These are phyloP conservation scores for Ptilorrhoa leucosticta DNA, from an alignment of 2,113 vertebrate genomes.

Conservation along the genomic window DNA sequence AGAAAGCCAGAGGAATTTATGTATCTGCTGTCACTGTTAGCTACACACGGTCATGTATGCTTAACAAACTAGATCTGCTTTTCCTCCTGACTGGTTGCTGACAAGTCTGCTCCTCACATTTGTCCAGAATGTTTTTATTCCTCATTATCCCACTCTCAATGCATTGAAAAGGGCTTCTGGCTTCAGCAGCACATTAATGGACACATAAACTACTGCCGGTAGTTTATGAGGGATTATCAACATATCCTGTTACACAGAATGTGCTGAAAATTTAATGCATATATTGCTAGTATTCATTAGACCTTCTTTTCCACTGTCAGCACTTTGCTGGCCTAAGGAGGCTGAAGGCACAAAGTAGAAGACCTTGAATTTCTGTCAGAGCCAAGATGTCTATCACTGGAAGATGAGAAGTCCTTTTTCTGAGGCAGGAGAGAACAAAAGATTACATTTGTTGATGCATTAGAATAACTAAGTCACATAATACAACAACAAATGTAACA, in stretches of 20 bases:
- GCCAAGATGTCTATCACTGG: neutral
- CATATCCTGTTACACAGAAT: neutral
- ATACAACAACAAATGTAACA: neutral
- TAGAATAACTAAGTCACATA: neutral
- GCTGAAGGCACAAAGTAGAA: neutral
- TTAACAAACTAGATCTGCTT: neutral
- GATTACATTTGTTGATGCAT: neutral
- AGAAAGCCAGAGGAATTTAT: neutral
- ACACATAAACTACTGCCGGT: neutral
- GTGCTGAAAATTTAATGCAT: neutral
- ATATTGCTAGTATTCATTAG: neutral
- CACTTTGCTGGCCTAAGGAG: neutral
- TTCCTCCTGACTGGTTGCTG: neutral
- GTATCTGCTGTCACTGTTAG: neutral
- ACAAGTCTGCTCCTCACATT: neutral
- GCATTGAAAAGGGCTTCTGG: neutral
- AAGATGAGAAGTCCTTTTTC: neutral
- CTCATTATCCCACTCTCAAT: neutral
- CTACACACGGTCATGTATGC: neutral
- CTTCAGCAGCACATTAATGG: neutral
- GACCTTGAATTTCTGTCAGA: neutral
- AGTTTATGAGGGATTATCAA: neutral
- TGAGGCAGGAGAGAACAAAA: neutral
- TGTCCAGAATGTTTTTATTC: neutral
- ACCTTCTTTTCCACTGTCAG: neutral